Evolutionary conservation across 2,113 vertebrate genomes (phyloP).

Genomic region (Origma solitaria): DNA sequence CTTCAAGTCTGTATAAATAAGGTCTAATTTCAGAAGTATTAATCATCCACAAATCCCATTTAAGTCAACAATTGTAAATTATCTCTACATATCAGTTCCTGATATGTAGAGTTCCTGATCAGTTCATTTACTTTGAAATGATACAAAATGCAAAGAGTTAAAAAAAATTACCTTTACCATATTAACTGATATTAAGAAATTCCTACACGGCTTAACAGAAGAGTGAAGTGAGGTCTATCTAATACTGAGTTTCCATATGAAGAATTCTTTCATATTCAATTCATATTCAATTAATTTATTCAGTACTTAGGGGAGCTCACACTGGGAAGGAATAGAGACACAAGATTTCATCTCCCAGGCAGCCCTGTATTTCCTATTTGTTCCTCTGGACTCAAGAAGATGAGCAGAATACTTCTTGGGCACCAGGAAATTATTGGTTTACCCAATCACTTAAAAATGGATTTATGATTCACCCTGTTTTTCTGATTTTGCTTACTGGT

Average conservation of each 20-base stretch:
- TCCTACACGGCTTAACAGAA: not conserved
- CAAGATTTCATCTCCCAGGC: not conserved
- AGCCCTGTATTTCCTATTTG: not conserved
- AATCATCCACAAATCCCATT: not conserved
- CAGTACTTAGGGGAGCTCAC: not conserved
- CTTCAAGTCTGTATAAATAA: not conserved
- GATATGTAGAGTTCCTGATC: too few relatives aligned
- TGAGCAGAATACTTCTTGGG: not conserved
- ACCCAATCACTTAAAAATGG: not conserved
- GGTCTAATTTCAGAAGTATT: not conserved
- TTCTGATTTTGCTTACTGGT: not conserved
- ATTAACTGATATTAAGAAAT: not conserved
- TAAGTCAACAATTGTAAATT: not conserved
- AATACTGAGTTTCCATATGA: not conserved
- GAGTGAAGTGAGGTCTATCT: not conserved
- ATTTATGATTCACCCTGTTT: not conserved
- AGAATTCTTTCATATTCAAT: not conserved
- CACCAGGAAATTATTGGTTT: not conserved
- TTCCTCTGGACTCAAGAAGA: not conserved
- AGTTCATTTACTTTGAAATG: not conserved
- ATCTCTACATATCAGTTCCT: not conserved
- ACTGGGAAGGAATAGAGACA: not conserved
- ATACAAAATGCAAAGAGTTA: not conserved
- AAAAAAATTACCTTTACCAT: not conserved
- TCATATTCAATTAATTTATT: not conserved